Evolutionary conservation across 2,888 invertebrate genomes (phyloP).

Genomic region (Lasiommata megera): DNA sequence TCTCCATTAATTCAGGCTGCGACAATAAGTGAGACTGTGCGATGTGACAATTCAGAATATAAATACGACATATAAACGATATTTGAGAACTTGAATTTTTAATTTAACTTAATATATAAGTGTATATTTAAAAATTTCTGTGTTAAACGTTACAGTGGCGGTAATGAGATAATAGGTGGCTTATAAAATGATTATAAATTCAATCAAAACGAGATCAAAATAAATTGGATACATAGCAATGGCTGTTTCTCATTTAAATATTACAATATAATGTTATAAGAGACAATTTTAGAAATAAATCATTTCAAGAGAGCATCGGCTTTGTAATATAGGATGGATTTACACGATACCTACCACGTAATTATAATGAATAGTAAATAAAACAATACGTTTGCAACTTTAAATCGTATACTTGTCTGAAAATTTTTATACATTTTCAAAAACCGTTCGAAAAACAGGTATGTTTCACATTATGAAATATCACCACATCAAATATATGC

Average conservation of each 20-base stretch:
- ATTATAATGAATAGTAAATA: not conserved
- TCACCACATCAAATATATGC: slow-evolving; percentile 73
- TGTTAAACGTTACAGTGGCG: no score
- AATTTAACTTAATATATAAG: not conserved
- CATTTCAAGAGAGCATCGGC: no score
- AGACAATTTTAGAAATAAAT: no score
- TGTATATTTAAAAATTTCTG: no score
- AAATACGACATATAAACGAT: slow-evolving; percentile 51
- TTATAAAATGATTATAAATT: no score
- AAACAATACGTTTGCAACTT: slow-evolving; percentile 39
- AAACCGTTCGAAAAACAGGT: slow-evolving; percentile 64
- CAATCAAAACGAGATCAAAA: no score
- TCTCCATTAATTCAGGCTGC: slow-evolving; percentile 34
- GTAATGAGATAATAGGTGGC: no score
- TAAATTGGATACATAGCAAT: no score
- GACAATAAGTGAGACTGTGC: slow-evolving; percentile 53
- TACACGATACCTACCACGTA: no score
- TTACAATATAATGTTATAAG: no score
- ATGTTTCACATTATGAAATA: slow-evolving; percentile 75
- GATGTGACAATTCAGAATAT: slow-evolving; percentile 56
- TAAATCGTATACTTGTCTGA: slow-evolving; percentile 71
- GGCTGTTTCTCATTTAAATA: no score
- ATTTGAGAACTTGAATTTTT: not conserved
- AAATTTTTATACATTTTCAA: slow-evolving; percentile 74
- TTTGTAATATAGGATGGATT: no score